A percentile compares a stretch with the other conserved stretches of the same genome.
Evolutionary conservation across 2,888 invertebrate species (phyloP).

Genomic region (Cephus pygmeus): DNA sequence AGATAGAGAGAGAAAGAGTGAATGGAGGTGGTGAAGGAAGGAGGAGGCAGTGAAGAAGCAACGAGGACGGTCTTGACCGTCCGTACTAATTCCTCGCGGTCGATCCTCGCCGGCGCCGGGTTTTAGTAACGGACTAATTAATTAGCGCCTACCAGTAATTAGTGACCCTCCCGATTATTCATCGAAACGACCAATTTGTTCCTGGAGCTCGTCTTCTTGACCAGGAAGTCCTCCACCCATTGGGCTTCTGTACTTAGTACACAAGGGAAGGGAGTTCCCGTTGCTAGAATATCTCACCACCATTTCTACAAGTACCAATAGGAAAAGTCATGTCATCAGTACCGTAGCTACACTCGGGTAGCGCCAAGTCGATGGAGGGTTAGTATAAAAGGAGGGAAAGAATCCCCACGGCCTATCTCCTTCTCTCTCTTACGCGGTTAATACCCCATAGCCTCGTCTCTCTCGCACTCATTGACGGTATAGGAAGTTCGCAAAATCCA

Average conservation of each 20-base stretch:
- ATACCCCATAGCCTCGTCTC: neutral
- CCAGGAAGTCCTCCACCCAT: neutral
- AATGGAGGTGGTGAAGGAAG: neutral
- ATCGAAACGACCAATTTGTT: constrained; percentile 27
- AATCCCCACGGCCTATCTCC: neutral
- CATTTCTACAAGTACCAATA: neutral
- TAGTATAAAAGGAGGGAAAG: neutral
- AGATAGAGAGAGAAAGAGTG: neutral
- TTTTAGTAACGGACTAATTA: constrained; percentile 51
- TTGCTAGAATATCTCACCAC: neutral
- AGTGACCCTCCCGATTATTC: constrained; percentile 43
- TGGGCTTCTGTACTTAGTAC: neutral
- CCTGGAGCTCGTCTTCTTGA: constrained; percentile 3
- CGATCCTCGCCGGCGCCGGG: constrained; percentile 3
- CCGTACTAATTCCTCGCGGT: neutral
- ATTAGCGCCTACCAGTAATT: constrained; percentile 44
- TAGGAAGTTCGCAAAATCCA: neutral
- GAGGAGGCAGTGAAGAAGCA: neutral
- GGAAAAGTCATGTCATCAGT: neutral
- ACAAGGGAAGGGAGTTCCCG: neutral
- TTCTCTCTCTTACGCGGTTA: neutral
- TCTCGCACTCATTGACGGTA: neutral
- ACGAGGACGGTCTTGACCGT: neutral
- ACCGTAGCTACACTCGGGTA: neutral
- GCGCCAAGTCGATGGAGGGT: neutral